Conservation (phyloP, 2,113 vertebrate genomes). For the Rhegmatorhina hoffmannsi region DNA sequence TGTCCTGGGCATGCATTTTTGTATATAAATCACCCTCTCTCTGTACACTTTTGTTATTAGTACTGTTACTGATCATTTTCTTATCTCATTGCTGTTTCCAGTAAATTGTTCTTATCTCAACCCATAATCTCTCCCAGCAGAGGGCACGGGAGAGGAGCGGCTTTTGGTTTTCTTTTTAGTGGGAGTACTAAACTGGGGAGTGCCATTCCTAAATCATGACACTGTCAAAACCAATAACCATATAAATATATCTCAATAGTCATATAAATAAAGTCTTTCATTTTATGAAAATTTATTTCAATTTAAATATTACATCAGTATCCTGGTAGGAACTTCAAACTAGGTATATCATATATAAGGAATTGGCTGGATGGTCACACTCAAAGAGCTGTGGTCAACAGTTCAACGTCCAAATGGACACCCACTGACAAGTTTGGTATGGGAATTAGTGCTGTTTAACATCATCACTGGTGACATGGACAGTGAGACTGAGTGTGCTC, state of each 20-base stretch:
- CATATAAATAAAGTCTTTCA: not conserved
- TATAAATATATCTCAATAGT: not conserved
- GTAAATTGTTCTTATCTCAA: not conserved
- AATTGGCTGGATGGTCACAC: not conserved
- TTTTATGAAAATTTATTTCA: not conserved
- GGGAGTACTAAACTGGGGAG: not conserved
- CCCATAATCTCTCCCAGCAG: not conserved
- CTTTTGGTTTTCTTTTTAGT: not conserved
- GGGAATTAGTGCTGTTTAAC: not conserved
- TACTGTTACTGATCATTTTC: not conserved
- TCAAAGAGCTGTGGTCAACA: not conserved
- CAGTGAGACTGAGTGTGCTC: not conserved
- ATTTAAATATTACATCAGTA: not conserved
- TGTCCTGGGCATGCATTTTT: not conserved
- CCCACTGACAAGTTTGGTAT: not conserved
- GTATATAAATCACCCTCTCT: not conserved
- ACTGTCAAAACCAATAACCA: not conserved
- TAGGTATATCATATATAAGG: not conserved
- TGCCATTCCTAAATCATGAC: not conserved
- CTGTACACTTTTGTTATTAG: not conserved
- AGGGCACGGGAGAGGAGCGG: accelerated
- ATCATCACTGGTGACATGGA: not conserved
- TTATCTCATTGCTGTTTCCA: not conserved
- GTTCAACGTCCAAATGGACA: not conserved
- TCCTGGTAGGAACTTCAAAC: not conserved